Evolutionary conservation across 2,797 vertebrate genomes (phyloP).

Genomic region (Pangasius djambal): DNA sequence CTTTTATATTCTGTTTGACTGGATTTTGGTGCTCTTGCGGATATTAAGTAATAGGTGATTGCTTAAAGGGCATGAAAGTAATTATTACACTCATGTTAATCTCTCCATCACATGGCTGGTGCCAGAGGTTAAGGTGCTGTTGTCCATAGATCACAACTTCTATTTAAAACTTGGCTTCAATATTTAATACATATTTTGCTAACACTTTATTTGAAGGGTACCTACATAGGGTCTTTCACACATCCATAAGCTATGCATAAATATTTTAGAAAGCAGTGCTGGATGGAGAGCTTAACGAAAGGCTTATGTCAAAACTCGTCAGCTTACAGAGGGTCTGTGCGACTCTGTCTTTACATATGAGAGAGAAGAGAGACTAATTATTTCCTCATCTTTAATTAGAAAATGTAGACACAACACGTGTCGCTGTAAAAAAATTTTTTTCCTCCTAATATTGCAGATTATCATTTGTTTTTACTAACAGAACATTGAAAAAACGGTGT

Average conservation of each 20-base stretch:
- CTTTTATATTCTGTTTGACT: slow-evolving; percentile 40
- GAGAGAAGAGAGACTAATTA: neutral
- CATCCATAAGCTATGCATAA: slow-evolving; percentile 17
- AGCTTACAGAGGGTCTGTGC: neutral
- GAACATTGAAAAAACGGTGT: neutral
- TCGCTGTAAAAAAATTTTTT: neutral
- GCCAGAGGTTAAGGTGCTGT: slow-evolving; percentile 24
- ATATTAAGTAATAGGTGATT: slow-evolving; percentile 12
- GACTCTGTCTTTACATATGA: neutral
- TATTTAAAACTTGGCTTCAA: neutral
- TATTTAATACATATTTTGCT: slow-evolving; percentile 10
- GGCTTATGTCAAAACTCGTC: neutral
- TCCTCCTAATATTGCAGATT: neutral
- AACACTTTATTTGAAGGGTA: neutral
- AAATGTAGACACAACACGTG: neutral
- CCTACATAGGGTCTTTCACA: neutral
- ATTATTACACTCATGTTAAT: slow-evolving; percentile 20
- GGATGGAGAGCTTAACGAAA: neutral
- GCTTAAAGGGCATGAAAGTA: neutral
- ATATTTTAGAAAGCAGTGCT: slow-evolving; percentile 9
- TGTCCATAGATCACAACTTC: slow-evolving; percentile 19
- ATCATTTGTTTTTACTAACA: neutral
- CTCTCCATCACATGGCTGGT: slow-evolving; percentile 31
- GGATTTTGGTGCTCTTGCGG: slow-evolving; percentile 52
- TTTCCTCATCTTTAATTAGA: neutral